Base-by-base conservation (phyloP, 2,888 invertebrate species). In the Polietes domitor region DNA sequence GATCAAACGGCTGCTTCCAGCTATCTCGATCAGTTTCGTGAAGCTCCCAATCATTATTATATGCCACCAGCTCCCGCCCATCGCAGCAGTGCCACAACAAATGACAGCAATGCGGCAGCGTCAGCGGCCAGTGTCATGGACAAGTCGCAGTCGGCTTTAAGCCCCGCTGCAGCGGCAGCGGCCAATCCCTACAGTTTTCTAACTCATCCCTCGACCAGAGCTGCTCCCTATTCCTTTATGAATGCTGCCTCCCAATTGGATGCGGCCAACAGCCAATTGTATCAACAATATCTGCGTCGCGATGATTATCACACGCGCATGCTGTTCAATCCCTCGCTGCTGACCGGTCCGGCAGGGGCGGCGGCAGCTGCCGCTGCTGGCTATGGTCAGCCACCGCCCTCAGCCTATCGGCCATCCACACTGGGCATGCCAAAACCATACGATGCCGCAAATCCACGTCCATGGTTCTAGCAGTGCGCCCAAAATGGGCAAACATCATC, bases 381-480 rank as follows among this genome's bases (percentile, higher is more conserved):
- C 68, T 90, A 89, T 7, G 93, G 94, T 80, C 95, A 95, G 87
- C 95, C 95, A 21, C 94, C 95, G 0, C 94, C 95, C 0, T 94
- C 95, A 0, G 96, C 95, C 87, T 91, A 92, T 78, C 89, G 92
- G 2, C 87, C 93, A 83, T 89, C 94, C 93, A 87, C 91, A 0
- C 77, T 96, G 77, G 94, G 95, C 83, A 95, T 95, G 89, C 93
- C 96, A 47, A 96, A 95, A 90, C 95, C 95, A n/a, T 96, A 95
- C 88, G 96, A 96, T 73, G 94, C 96, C 87, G 94, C 96, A 88
- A 95, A 94, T 88, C 92, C 94, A 78, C 95, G 95, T 79, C 93
- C 95, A 76, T 96, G 96, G 96, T 94, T 95, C 90, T 95, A 94
- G 91, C 92, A 91, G 89, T 90, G 89, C 89, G 91, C 86, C 80